A percentile compares a stretch with the other conserved stretches of the same genome.
phyloP scores from a whole-genome alignment of 2,113 vertebrate genomes.

The Melanotaenia duboulayi region DNA sequence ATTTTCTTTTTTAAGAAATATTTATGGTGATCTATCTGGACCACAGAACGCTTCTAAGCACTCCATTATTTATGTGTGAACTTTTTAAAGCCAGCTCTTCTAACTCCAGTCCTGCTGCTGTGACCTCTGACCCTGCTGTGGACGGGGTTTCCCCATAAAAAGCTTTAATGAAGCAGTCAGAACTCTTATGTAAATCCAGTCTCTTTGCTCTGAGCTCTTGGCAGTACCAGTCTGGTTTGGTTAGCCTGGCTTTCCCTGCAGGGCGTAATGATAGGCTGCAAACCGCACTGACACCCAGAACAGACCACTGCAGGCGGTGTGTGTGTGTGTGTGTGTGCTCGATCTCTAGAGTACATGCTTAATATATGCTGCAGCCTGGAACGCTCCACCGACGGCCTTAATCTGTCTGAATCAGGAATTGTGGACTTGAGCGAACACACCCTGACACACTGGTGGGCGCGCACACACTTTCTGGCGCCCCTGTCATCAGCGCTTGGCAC shows the following conservation, averaged over 20 bases:
- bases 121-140: constrained; percentile 21
- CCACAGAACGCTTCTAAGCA: not conserved
- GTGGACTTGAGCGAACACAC: constrained; percentile 47
- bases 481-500: constrained; percentile 67
- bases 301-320: constrained; percentile 49
- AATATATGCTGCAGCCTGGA: constrained; percentile 51
- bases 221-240: constrained; percentile 65
- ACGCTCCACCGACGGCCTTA: constrained; percentile 27
- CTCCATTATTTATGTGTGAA: not conserved
- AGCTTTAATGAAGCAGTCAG: constrained; percentile 26
- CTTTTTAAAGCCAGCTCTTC: constrained; percentile 1
- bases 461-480: constrained; percentile 60
- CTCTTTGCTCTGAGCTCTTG: constrained; percentile 45
- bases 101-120: not conserved
- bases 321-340: constrained; percentile 32
- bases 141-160: constrained; percentile 50
- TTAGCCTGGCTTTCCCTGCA: constrained; percentile 60
- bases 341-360: constrained; percentile 15
- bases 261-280: constrained; percentile 73
- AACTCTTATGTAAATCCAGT: constrained; percentile 59
- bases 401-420: constrained; percentile 58
- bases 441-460: constrained; percentile 34
- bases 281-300: constrained; percentile 71
- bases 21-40: not conserved
- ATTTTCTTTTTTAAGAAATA: not conserved